Base-by-base conservation (phyloP, 2,113 vertebrate species). In the Phaetusa simplex region DNA sequence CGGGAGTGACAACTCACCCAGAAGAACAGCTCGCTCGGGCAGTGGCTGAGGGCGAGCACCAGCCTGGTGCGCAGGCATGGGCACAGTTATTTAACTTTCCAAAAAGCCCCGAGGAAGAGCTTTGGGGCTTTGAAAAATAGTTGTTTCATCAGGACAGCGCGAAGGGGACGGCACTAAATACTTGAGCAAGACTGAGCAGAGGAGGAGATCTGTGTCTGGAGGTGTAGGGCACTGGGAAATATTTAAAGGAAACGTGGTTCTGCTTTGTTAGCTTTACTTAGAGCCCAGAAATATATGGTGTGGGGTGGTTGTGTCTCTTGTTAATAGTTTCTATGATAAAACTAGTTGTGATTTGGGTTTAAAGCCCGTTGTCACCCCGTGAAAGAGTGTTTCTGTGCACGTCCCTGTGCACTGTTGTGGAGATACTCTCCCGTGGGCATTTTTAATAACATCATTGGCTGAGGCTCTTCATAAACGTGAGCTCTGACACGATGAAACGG, bases 1-100 rank as follows among this genome's bases (percentile, higher is more conserved):
- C 89, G 3, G 11, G 94, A 97, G 82, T 98, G 98, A 98, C 97
- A 98, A 95, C 82, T 83, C 73, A 32, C 12, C 22, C 69, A 43
- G 90, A 96, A 97, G 94, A 97, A 36, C 89, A 93, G 96, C 88
- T 97, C n/a, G 15, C 72, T 81, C 8, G 16, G 92, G 86, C 8
- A 3, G 26, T 3, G 74, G 61, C 58, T 77, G 77, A 66, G 77
- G 94, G 64, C 0, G 1, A 52, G 45, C 55, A 26, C 0, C 0
- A 74, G 94, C 77, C 66, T 36, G n/a, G 67, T 78, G 45, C n/a
- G 3, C 29, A 38, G 77, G 43, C 74, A 45, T 1, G 11, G 77
- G 65, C n/a, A 42, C 53, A 53, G 34, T 5, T 36, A 10, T 14
- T 50, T 11, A 24, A 59, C 70, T 84, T 77, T 8, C 32, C 61